Percentiles rank a stretch among this genome's conserved stretches.
Conservation (phyloP, 2,113 vertebrate genomes). For the Tragelaphus strepsiceros region DNA sequence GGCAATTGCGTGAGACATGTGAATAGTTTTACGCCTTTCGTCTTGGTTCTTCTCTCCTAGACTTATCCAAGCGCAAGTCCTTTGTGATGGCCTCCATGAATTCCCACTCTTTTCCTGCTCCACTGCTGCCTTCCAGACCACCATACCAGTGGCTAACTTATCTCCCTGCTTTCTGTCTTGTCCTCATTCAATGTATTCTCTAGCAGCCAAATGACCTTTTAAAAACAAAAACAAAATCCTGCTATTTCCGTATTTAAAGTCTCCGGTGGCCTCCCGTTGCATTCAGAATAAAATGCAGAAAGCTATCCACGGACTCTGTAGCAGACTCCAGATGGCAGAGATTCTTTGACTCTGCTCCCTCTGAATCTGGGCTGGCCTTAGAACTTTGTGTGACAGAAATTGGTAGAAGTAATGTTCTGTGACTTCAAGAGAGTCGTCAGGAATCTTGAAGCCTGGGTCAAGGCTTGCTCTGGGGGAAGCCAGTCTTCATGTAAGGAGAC, state of each 20-base stretch:
- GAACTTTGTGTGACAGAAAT: not conserved
- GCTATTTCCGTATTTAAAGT: not conserved
- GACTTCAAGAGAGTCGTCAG: not conserved
- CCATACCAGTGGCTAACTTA: not conserved
- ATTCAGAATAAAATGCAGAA: not conserved
- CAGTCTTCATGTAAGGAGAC: not conserved
- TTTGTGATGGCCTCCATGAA: not conserved
- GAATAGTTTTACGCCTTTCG: not conserved
- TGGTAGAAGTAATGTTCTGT: not conserved
- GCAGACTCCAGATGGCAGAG: not conserved
- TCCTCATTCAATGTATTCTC: not conserved
- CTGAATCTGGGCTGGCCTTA: not conserved
- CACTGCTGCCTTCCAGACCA: not conserved
- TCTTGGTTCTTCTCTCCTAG: not conserved
- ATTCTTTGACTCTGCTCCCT: not conserved
- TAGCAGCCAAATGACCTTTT: not conserved
- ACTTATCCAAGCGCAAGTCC: not conserved
- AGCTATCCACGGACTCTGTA: not conserved
- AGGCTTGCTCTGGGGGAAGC: not conserved
- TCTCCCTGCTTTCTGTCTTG: not conserved
- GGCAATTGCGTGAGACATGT: not conserved
- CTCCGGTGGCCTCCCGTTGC: not conserved
- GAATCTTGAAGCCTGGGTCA: not conserved
- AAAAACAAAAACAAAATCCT: not conserved
- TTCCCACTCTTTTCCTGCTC: not conserved